A percentile compares a stretch with the other conserved stretches of the same genome.
Evolutionary conservation across 1,140 invertebrate species (phyloP).

Genomic region (Drosophila ogumai): DNA sequence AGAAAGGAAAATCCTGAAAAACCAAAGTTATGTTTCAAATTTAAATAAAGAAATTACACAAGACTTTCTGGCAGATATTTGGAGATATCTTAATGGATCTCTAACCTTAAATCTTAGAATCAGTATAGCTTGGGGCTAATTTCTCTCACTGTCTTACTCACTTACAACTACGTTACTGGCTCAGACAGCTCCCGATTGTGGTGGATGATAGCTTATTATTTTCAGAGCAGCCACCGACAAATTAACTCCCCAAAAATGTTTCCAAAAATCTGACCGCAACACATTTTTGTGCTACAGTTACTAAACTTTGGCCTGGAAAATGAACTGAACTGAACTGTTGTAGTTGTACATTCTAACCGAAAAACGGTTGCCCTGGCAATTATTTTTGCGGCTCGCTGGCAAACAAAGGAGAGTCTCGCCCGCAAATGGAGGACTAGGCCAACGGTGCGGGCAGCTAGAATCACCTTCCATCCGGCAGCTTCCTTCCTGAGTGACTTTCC

Average conservation of each 20-base stretch:
- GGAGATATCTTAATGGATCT: neutral
- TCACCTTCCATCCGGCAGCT: constrained; percentile 38
- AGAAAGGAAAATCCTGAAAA: no score
- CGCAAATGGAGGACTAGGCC: constrained; percentile 6
- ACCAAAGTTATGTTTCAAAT: no score
- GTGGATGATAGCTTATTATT: constrained; percentile 38
- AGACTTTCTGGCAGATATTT: neutral
- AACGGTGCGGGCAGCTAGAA: constrained; percentile 30
- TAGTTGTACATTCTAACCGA: neutral
- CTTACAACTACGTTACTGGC: neutral
- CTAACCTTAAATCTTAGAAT: neutral
- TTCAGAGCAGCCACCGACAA: constrained; percentile 11
- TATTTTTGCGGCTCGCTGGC: constrained; percentile 57
- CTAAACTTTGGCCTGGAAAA: constrained; percentile 26
- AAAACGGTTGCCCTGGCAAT: constrained; percentile 54
- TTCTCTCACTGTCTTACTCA: neutral
- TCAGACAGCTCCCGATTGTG: constrained; percentile 15
- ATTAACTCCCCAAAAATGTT: constrained; percentile 29
- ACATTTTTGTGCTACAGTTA: constrained; percentile 20
- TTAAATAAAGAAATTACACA: neutral
- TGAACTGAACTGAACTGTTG: constrained; percentile 18
- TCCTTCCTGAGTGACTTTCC: constrained; percentile 46
- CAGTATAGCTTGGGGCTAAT: no score
- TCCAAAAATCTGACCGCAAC: constrained; percentile 28
- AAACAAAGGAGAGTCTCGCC: constrained; percentile 41